A percentile compares a stretch with the other conserved stretches of the same genome.
These are phyloP conservation scores for Microcebus tavaratra DNA, from an alignment of 2,113 vertebrate species.

Conservation along the genomic window DNA sequence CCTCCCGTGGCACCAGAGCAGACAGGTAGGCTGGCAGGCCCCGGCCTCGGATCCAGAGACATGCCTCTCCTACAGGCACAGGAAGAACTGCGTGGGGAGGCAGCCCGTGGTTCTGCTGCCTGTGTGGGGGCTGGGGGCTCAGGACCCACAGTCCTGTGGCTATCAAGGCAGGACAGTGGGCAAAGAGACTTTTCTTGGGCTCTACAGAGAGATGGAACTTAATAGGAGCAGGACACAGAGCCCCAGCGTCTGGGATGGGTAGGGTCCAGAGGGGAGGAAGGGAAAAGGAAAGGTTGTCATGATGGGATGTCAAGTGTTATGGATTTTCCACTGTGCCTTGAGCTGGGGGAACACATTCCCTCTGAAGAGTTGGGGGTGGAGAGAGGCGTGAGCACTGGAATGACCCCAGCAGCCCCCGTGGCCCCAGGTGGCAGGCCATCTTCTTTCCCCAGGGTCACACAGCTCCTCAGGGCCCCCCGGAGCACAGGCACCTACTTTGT, in stretches of 20 bases:
- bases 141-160: neutral
- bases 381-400: neutral
- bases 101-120: neutral
- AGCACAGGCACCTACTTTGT: conserved; percentile 90
- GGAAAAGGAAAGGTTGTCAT: neutral
- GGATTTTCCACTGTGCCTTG: neutral
- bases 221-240: neutral
- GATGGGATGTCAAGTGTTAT: neutral
- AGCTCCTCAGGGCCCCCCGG: conserved; percentile 44
- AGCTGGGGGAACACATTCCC: neutral
- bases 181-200: neutral
- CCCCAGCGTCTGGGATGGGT: neutral
- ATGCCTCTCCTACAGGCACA: neutral
- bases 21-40: neutral
- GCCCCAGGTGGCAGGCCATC: conserved; percentile 14
- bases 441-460: conserved; percentile 58
- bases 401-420: neutral
- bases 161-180: neutral
- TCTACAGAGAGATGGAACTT: neutral
- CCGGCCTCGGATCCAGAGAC: neutral
- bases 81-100: neutral
- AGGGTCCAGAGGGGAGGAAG: neutral
- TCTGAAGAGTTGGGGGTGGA: neutral
- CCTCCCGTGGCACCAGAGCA: neutral
- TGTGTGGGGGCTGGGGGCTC: neutral